Conservation (phyloP, 1,140 invertebrate species). For the Chlorops oryzae region DNA sequence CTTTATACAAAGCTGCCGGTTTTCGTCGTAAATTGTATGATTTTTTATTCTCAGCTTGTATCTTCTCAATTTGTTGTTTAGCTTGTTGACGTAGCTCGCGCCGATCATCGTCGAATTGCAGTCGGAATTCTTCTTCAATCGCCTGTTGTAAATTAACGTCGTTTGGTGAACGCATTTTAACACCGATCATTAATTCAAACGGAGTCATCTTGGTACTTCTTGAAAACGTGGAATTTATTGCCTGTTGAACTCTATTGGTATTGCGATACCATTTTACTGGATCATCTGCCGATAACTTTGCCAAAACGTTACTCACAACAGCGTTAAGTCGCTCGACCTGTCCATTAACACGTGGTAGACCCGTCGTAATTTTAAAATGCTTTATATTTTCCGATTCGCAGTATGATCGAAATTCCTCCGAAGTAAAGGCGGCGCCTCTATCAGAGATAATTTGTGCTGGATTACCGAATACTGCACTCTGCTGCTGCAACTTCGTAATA, state of each 20-base stretch:
- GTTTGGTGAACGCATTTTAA: constrained; percentile 17
- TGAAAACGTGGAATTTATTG: constrained; percentile 7
- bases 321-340: constrained; percentile 23
- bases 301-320: constrained; percentile 15
- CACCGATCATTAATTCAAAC: constrained; percentile 9
- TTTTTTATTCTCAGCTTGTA: constrained; percentile 4
- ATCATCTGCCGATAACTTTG: constrained; percentile 4
- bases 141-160: constrained; percentile 24
- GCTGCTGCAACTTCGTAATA: constrained; percentile 16
- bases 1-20: constrained; percentile 17
- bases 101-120: constrained; percentile 14
- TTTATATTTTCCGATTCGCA: constrained; percentile 19
- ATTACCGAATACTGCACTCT: constrained; percentile 35
- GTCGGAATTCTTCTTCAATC: constrained; percentile 1
- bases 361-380: constrained; percentile 31
- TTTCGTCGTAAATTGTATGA: constrained; percentile 7
- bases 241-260: constrained; percentile 6
- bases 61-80: constrained; percentile 8
- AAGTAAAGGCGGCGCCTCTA: constrained; percentile 25
- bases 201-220: constrained; percentile 8
- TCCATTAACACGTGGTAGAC: constrained; percentile 21
- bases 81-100: neutral
- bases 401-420: constrained; percentile 25
- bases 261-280: constrained; percentile 9
- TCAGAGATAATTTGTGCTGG: constrained; percentile 19